Base-by-base conservation (phyloP, 2,888 invertebrate genomes). In the Lasioglossum calceatum region DNA sequence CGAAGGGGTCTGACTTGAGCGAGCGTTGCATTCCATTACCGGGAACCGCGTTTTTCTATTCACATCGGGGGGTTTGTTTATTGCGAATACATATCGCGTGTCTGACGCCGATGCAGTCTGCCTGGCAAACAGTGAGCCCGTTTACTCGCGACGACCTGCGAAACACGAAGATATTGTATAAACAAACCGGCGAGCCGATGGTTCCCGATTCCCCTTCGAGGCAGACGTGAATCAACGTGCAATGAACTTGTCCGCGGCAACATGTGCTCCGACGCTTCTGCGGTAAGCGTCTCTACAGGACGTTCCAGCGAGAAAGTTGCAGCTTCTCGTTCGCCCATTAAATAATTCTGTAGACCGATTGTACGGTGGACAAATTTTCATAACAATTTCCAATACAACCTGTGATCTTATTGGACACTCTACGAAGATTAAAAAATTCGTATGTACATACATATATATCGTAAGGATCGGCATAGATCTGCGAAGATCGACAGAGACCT, bases 161-260 rank as follows among this genome's bases (percentile, higher is more conserved):
- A 72, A 79, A 70, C 78, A 78, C 74, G 79, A 82, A 82, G 70
- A 81, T 82, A 87, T 89, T 84, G 91, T 81, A 76, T 84, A 86
- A 90, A 90, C 85, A 87, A 90, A 88, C 85, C 80, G 73, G 84
- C 84, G 72, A 70, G 58, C 77, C 81, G 91, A 87, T 79, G 87
- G 92, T 88, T 89, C 89, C 88, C 92, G 91, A 92, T 92, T 92
- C 92, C 92, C 89, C 82, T 70, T 73, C 88, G 90, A 90, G 91
- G 89, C 90, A 90, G 92, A 92, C 92, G 90, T 88, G 92, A 91
- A 93, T 92, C 92, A 87, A 93, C 89, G 90, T 91, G 71, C 83
- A 64, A 77, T 79, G 81, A 81, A 77, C 72, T 80, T 83, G 73
- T 82, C 61, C 50, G n/a, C 27, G 75, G 74, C 39, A 75, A 76